Base-by-base conservation (phyloP, 2,113 vertebrate genomes). In the Labeo catla region DNA sequence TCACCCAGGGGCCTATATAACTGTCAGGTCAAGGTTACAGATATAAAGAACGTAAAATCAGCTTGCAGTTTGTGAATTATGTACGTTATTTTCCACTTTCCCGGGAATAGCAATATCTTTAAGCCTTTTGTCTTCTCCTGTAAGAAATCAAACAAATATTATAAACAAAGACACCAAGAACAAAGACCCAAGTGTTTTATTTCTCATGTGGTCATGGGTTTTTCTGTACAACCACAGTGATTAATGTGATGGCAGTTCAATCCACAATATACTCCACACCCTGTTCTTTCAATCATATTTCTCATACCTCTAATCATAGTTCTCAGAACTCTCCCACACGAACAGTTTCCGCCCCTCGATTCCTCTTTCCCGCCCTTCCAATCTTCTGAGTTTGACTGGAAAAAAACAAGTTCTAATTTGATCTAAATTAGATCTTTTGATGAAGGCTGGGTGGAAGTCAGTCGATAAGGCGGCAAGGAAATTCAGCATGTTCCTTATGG, bases 21-120 rank as follows among this genome's bases (percentile, higher is more conserved):
- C 63, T 70, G 77, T 52, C 52, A 81, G 83, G 83, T 89, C 86
- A 89, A 89, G 84, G 86, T 86, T 86, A 87, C 47, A 84, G 61
- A 87, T 21, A 65, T 16, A 78, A 49, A 84, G 47, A 83, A 76
- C 43, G 15, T 43, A 4, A 81, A 79, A 89, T 83, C 86, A 76
- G 34, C 15, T 70, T 16, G 49, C 47, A 77, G 49, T 87, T 84
- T 57, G 59, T 10, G 66, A 54, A 76, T 47, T 11, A n/a, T 12
- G 13, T 49, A 57, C 23, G n/a, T 39, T 61, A 61, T 61, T 79
- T 84, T 47, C 15, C 34, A 76, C 4, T 16, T 79, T 61, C n/a
- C 7, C 8, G 13, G 5, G 28, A 28, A 28, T 28, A n/a, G 34
- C 9, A 34, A 45, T 81, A 28, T 81, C 43, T 36, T 23, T 23